phyloP scores from a whole-genome alignment of 2,797 vertebrate species.

The Champsocephalus gunnari region DNA sequence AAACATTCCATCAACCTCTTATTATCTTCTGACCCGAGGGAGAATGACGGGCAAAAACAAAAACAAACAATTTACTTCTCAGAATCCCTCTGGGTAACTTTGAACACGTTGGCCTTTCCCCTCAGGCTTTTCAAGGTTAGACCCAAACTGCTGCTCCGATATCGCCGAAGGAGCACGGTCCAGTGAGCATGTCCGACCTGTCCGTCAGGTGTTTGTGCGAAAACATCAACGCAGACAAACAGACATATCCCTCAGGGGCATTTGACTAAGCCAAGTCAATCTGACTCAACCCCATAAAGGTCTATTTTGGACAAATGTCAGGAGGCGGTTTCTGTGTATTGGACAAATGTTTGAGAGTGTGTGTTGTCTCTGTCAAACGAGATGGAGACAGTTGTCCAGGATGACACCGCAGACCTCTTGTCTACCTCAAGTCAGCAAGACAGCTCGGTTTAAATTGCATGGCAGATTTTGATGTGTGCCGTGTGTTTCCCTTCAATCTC shows the following conservation, averaged over 20 bases:
- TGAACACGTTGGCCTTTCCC: slow-evolving; percentile 58
- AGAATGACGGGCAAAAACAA: slow-evolving; percentile 37
- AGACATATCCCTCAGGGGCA: slow-evolving; percentile 58
- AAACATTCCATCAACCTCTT: slow-evolving; percentile 57
- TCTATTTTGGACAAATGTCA: slow-evolving; percentile 76
- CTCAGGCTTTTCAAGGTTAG: slow-evolving; percentile 64
- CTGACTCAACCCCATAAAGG: slow-evolving; percentile 69
- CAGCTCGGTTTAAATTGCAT: slow-evolving; percentile 5
- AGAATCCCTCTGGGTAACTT: slow-evolving; percentile 44
- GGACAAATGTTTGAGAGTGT: slow-evolving; percentile 61
- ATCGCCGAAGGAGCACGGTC: slow-evolving; percentile 59
- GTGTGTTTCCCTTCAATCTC: slow-evolving; percentile 18
- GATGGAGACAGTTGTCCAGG: slow-evolving; percentile 43
- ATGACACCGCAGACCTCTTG: slow-evolving; percentile 51
- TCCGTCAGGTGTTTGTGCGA: slow-evolving; percentile 74
- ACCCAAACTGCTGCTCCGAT: slow-evolving; percentile 42
- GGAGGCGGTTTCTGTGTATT: slow-evolving; percentile 45
- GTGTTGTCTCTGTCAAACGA: slow-evolving; percentile 54
- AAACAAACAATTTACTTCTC: slow-evolving; percentile 59
- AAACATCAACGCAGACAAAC: slow-evolving; percentile 73
- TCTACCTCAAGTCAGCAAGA: slow-evolving; percentile 30
- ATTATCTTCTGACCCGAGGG: slow-evolving; percentile 57
- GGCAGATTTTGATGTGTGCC: slow-evolving; percentile 23
- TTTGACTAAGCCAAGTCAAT: slow-evolving; percentile 72
- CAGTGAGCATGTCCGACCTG: slow-evolving; percentile 71